phyloP scores from a whole-genome alignment of 2,113 vertebrate genomes.

The Pituophis catenifer region DNA sequence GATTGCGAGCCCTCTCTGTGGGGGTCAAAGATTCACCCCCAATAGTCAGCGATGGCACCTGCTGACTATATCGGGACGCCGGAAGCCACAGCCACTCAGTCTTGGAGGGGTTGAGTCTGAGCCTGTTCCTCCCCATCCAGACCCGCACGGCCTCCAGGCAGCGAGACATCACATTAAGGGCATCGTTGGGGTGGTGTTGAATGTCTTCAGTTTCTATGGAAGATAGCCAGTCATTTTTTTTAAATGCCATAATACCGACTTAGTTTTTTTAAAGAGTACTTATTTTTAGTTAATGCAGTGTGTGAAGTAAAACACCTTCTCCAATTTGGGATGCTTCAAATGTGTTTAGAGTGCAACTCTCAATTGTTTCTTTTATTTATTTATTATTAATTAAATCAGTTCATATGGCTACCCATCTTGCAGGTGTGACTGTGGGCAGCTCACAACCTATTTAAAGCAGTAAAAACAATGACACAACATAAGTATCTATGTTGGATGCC shows the following conservation, averaged over 20 bases:
- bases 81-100: too few species aligned
- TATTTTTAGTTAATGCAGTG: not conserved
- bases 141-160: too few species aligned
- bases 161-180: too few species aligned
- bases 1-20: too few species aligned
- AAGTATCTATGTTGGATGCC: not conserved
- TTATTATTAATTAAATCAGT: not conserved
- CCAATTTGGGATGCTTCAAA: not conserved
- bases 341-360: not conserved
- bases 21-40: too few species aligned
- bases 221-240: not conserved
- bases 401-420: not conserved
- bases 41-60: too few species aligned
- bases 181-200: not conserved
- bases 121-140: too few species aligned
- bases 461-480: not conserved
- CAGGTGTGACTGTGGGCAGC: not conserved
- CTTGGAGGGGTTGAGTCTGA: too few species aligned
- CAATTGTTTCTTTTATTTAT: not conserved
- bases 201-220: not conserved
- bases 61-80: too few species aligned
- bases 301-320: not conserved
- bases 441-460: not conserved
- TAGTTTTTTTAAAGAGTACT: not conserved
- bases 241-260: not conserved